Conservation (phyloP, 2,797 vertebrate genomes). For the Acrocephalus scirpaceus region DNA sequence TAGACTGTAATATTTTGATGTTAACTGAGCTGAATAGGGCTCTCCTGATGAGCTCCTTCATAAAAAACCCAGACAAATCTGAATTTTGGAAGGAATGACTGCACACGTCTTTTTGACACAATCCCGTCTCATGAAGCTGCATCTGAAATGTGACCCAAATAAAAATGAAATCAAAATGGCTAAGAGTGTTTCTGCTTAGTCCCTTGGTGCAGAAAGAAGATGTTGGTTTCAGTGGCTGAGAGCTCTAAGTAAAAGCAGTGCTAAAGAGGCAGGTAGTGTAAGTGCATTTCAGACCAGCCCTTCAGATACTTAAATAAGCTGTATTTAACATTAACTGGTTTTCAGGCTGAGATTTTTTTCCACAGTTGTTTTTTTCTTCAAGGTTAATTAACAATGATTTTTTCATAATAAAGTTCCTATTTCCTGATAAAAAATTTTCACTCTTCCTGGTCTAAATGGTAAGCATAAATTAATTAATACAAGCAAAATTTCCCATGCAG, state of each 20-base stretch:
- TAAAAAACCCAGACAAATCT: background rate
- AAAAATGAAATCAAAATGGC: background rate
- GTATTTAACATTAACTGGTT: background rate
- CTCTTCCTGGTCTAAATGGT: background rate
- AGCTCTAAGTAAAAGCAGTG: background rate
- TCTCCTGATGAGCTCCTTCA: background rate
- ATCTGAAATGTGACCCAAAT: background rate
- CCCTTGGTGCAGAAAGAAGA: background rate
- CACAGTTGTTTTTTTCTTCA: background rate
- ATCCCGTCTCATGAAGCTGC: background rate
- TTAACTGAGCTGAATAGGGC: background rate
- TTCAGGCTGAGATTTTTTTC: background rate
- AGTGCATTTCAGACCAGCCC: background rate
- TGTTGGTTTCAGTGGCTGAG: background rate
- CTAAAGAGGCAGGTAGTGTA: background rate
- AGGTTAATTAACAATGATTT: background rate
- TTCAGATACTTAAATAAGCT: background rate
- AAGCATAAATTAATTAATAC: slow-evolving; percentile 1
- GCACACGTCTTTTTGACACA: background rate
- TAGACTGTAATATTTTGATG: background rate
- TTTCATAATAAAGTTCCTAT: background rate
- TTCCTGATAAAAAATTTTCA: slow-evolving; percentile 5
- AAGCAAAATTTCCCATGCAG: background rate
- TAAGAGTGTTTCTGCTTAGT: background rate
- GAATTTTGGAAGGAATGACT: background rate